A percentile compares a stretch with the other conserved stretches of the same genome.
phyloP scores from a whole-genome alignment of 2,797 vertebrate species.

The Rhinatrema bivittatum region DNA sequence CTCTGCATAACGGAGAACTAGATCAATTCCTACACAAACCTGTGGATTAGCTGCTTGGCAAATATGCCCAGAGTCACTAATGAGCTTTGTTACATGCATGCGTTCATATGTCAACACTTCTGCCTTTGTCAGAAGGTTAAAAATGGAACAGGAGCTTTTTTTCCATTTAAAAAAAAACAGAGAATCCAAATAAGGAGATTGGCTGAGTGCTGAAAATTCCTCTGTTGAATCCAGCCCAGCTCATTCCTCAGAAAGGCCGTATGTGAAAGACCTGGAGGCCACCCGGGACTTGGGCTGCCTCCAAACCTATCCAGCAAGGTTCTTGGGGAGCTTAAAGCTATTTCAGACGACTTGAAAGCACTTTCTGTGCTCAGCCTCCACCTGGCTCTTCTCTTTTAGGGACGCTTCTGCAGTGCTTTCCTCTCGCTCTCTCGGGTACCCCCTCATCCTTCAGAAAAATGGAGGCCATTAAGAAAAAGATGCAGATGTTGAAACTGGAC shows the following conservation, averaged over 20 bases:
- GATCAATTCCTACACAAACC: not conserved
- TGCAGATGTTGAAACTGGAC: slow-evolving; percentile 96
- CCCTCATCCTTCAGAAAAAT: slow-evolving; percentile 50
- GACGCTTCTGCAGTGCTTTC: slow-evolving; percentile 8
- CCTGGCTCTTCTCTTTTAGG: not conserved
- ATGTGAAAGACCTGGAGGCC: slow-evolving; percentile 56
- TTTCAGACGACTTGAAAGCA: slow-evolving; percentile 38
- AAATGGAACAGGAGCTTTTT: slow-evolving; percentile 47
- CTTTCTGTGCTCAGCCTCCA: slow-evolving; percentile 29
- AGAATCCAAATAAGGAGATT: slow-evolving; percentile 80
- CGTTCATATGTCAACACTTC: slow-evolving; percentile 27
- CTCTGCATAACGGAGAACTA: not conserved
- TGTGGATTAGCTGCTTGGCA: slow-evolving; percentile 14
- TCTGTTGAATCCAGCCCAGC: slow-evolving; percentile 43
- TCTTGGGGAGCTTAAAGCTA: slow-evolving; percentile 63
- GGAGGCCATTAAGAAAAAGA: slow-evolving; percentile 98
- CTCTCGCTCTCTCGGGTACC: not conserved
- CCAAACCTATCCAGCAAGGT: slow-evolving; percentile 56
- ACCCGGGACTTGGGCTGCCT: slow-evolving; percentile 58
- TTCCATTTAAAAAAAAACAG: slow-evolving; percentile 54
- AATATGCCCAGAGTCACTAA: slow-evolving; percentile 30
- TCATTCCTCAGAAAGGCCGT: slow-evolving; percentile 55
- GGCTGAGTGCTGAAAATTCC: slow-evolving; percentile 39
- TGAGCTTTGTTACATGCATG: slow-evolving; percentile 29
- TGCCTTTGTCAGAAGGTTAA: slow-evolving; percentile 59